Conservation (phyloP, 2,888 invertebrate genomes). For the Harpagoxenus sublaevis region DNA sequence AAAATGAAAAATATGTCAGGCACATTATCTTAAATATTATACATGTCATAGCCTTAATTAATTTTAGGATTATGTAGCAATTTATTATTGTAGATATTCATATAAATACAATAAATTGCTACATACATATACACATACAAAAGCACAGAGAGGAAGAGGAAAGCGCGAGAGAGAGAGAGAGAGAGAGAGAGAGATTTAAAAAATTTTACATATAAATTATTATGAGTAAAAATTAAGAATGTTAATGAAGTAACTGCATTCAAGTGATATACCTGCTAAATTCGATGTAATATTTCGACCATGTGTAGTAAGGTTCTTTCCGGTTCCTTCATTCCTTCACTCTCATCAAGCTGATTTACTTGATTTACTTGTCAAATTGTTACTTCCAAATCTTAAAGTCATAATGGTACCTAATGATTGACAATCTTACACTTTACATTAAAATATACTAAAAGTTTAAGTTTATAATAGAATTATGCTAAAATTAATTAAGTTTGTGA, state of each 20-base stretch:
- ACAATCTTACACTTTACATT: background rate
- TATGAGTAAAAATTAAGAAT: background rate
- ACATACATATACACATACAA: background rate
- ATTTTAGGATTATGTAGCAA: slow-evolving; percentile 5
- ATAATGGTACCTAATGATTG: background rate
- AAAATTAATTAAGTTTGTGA: background rate
- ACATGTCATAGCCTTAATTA: background rate
- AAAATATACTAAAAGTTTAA: slow-evolving; percentile 1
- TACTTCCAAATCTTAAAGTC: background rate
- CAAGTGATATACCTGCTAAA: background rate
- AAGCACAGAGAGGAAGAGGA: background rate
- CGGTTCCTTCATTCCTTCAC: background rate
- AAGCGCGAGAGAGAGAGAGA: background rate
- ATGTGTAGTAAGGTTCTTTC: background rate
- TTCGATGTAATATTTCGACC: background rate
- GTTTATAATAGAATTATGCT: background rate
- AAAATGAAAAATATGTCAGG: slow-evolving; percentile 1
- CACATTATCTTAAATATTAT: slow-evolving; percentile 4
- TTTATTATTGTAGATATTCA: background rate
- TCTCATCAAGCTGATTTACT: background rate
- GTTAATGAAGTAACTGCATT: background rate
- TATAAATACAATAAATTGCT: slow-evolving; percentile 12
- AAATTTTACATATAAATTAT: background rate
- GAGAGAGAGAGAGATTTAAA: too few species aligned
- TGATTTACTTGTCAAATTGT: background rate